Evolutionary conservation across 2,113 vertebrate species (phyloP), one percentile per base, ranked within the genome.

Genomic region (Sinocyclocheilus anshuiensis): DNA sequence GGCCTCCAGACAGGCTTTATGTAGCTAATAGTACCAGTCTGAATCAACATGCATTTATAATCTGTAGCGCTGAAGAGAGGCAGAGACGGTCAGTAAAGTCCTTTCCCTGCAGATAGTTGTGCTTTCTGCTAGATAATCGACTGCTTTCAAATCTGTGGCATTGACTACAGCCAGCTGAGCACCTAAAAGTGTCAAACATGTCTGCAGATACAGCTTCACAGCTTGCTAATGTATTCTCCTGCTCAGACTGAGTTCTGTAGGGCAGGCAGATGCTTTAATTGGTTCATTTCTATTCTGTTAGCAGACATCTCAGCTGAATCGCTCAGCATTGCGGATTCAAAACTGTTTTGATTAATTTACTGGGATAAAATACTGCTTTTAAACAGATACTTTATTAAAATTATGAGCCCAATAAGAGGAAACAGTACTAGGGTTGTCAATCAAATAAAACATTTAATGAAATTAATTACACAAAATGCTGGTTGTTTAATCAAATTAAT

Each of bases 251-350:
- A 50, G 77, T 72, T 90, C 36, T 65, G 75, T 77, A 61, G 16
- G 29, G 77, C 59, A 61, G 69, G 18, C 81, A 81, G 55, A 22
- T 24, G 15, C 59, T 89, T 72, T 89, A 87, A 89, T 86, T 87
- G 87, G 50, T 81, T 89, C 63, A 89, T 90, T 88, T 88, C 83
- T 87, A 88, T 88, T 88, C 86, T 75, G 79, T 75, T 87, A 67
- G 53, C 85, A 83, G 87, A 86, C 67, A 77, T 83, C 69, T 82
- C 57, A 61, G 55, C 33, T 29, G 16, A 86, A 81, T 74, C 22
- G 20, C 63, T 78, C 26, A 26, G 1, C 83, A 83, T 87, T 77
- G 48, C 59, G 36, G 11, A 76, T 82, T 81, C 55, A 71, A 12
- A 18, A 36, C 50, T 5, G 29, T 79, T 83, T 72, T 63, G 6